Base-by-base conservation (phyloP, 2,797 vertebrate genomes). In the Dryobates pubescens region DNA sequence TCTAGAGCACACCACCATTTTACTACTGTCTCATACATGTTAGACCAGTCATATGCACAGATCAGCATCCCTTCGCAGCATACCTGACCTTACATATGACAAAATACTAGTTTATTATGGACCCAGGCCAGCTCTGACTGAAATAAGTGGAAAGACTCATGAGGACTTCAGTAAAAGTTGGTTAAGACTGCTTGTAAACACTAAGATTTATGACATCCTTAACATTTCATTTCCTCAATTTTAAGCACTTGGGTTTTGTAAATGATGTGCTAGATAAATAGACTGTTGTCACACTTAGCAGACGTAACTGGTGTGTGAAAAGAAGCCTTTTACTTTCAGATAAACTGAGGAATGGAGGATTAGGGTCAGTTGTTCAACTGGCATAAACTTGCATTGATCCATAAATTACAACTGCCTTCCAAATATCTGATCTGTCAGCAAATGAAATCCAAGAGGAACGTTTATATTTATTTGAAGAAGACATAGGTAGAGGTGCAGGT, bases 161-260 rank as follows among this genome's bases (percentile, higher is more conserved):
- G 51, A 83, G 74, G 71, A 91, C 80, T 92, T 94, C 70, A 68
- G 54, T 79, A 64, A 59, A 36, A 86, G 58, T 23, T 88, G 71
- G 54, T 93, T 95, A 81, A 84, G 61, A 27, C 32, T 82, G 49
- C 72, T 91, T 70, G 36, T 91, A 87, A 91, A 77, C 27, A 29
- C 26, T 36, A 51, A 89, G 77, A 88, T 93, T 94, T 92, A 95
- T 92, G 54, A 24, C 64, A 93, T 94, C 90, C 77, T 95, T 96
- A 95, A 92, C 74, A 86, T 95, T 96, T 95, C 57, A 94, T 89
- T 96, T 96, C 93, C 92, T 96, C 91, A 79, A 53, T 89, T 93
- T 91, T 76, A 95, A 91, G 56, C 87, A 79, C 64, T 88, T 81
- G 89, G 71, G 54, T 78, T 94, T 94, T 95, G 79, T 86, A 95